Percentiles rank a stretch among this genome's conserved stretches.
phyloP scores from a whole-genome alignment of 2,888 invertebrate genomes.

The Actias luna region DNA sequence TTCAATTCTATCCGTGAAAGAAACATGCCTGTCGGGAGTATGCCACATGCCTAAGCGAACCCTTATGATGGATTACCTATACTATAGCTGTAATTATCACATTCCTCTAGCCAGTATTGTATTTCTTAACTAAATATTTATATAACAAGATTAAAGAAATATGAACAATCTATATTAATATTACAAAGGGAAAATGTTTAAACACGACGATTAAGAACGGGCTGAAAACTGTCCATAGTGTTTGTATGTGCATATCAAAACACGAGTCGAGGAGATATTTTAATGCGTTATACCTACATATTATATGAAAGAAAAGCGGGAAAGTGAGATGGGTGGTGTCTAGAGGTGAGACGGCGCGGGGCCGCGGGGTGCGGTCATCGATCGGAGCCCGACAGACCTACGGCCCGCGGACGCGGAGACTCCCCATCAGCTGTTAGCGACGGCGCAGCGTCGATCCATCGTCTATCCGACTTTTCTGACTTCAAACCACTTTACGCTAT shows the following conservation, averaged over 20 bases:
- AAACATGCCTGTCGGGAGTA: too few relatives aligned
- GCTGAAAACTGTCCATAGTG: constrained; percentile 16
- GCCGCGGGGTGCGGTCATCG: constrained; percentile 70
- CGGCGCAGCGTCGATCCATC: constrained; percentile 41
- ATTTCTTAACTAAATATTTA: too few relatives aligned
- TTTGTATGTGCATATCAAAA: constrained; percentile 51
- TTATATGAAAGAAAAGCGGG: constrained; percentile 71
- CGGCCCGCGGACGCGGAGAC: constrained; percentile 49
- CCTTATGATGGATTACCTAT: too few relatives aligned
- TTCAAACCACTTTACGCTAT: not conserved
- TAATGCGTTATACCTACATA: constrained; percentile 25
- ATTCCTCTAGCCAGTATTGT: too few relatives aligned
- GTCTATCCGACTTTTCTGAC: constrained; percentile 4
- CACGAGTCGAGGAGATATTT: constrained; percentile 38
- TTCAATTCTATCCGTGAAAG: too few relatives aligned
- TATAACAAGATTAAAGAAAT: too few relatives aligned
- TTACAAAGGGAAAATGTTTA: too few relatives aligned
- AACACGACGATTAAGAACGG: not conserved
- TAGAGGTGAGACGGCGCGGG: constrained; percentile 57
- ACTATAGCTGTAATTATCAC: too few relatives aligned
- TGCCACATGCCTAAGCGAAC: too few relatives aligned
- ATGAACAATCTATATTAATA: too few relatives aligned
- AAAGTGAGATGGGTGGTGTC: constrained; percentile 65
- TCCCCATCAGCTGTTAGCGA: constrained; percentile 71
- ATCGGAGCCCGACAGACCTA: constrained; percentile 59